Evolutionary conservation across 1,140 invertebrate genomes (phyloP).

Genomic region (Drosophila ercepeae): DNA sequence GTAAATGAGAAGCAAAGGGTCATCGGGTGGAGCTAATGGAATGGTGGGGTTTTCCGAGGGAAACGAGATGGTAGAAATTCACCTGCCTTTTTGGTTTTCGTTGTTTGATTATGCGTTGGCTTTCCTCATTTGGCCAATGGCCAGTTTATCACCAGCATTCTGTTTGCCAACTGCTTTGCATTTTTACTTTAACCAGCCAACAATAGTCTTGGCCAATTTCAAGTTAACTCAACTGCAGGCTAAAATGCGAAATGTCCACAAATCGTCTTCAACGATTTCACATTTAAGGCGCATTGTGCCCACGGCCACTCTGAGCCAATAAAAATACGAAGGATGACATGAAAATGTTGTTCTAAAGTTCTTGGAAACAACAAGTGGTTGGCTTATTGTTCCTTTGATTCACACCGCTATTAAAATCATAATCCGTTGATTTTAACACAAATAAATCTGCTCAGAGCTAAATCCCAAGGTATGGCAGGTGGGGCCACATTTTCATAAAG

Average conservation of each 20-base stretch:
- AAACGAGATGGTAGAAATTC: background rate
- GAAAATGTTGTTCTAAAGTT: conserved; percentile 17
- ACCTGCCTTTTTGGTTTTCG: conserved; percentile 59
- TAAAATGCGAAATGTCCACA: conserved; percentile 19
- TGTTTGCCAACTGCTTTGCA: conserved; percentile 33
- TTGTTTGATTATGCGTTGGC: conserved; percentile 76
- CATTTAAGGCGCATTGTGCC: conserved; percentile 60
- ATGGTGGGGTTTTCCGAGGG: background rate
- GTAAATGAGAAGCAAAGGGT: conserved; percentile 16
- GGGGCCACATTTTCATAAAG: background rate
- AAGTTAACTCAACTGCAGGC: conserved; percentile 6
- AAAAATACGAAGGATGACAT: conserved; percentile 13
- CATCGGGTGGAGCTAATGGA: background rate
- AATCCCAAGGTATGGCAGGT: conserved; percentile 1
- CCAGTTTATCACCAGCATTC: conserved; percentile 48
- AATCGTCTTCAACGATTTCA: conserved; percentile 46
- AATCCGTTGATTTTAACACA: conserved; percentile 52
- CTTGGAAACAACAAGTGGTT: conserved; percentile 54
- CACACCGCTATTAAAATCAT: conserved; percentile 45
- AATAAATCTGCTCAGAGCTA: conserved; percentile 65
- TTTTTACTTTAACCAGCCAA: conserved; percentile 33
- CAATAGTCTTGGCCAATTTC: background rate
- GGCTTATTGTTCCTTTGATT: conserved; percentile 14
- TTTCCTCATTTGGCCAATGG: conserved; percentile 58
- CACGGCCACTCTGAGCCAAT: background rate